A percentile compares a stretch with the other conserved stretches of the same genome.
Conservation (phyloP, 64 coral and sea anemone genomes). For the Dendrophyllia cribrosa region DNA sequence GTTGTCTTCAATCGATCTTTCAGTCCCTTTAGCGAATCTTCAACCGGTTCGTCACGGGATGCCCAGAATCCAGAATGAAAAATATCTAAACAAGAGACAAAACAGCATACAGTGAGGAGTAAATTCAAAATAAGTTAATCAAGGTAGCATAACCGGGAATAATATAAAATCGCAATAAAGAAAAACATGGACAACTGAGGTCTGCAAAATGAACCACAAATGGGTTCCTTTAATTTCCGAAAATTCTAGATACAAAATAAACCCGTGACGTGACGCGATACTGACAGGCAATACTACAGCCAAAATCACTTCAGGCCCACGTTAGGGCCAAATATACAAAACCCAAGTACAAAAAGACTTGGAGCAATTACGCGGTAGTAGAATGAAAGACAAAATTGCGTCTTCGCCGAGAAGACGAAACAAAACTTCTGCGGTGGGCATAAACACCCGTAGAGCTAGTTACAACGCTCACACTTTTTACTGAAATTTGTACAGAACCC, state of each 20-base stretch:
- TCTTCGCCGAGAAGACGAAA: too few species aligned
- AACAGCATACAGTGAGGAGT: background rate
- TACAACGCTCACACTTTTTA: conserved; percentile 22
- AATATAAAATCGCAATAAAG: background rate
- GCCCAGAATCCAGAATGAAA: conserved; percentile 29
- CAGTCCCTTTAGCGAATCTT: background rate
- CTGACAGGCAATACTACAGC: too few species aligned
- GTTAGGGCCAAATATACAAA: too few species aligned
- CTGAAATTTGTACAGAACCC: conserved; percentile 22
- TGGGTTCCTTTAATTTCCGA: conserved; percentile 23
- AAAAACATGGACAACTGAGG: conserved; percentile 18
- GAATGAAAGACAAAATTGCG: too few species aligned
- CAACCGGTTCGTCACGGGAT: background rate
- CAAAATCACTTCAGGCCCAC: too few species aligned
- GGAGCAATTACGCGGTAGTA: too few species aligned
- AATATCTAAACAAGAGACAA: background rate
- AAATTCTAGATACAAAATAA: background rate
- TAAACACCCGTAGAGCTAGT: background rate
- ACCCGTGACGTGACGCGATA: too few species aligned
- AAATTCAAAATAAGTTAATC: background rate
- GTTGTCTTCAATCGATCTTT: conserved; percentile 26
- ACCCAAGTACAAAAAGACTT: too few species aligned
- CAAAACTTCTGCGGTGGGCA: too few species aligned
- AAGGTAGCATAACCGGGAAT: background rate
- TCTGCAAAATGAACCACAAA: conserved; percentile 31